phyloP scores from a whole-genome alignment of 2,113 vertebrate genomes.

The Malurus alboscapulatus region DNA sequence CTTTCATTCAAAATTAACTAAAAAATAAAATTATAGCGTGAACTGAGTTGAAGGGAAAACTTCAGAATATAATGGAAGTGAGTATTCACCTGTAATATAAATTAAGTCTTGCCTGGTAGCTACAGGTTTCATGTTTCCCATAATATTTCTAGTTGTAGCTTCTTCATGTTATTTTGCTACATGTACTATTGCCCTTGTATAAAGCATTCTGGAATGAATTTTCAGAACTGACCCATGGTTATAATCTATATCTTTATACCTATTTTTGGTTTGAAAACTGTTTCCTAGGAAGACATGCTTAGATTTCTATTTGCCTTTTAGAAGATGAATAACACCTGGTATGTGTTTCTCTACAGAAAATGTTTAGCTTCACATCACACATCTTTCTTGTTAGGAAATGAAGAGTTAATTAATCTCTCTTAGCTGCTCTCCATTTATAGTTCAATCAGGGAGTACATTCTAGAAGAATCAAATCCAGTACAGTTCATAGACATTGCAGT shows the following conservation, averaged over 20 bases:
- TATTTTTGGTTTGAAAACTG: not conserved
- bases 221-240: not conserved
- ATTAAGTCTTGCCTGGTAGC: not conserved
- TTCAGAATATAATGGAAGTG: not conserved
- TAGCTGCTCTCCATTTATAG: conserved; percentile 33
- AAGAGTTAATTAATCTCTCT: conserved; percentile 52
- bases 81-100: not conserved
- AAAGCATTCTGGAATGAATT: not conserved
- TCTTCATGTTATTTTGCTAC: not conserved
- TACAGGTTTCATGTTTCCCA: not conserved
- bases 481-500: conserved; percentile 1
- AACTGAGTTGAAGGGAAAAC: not conserved
- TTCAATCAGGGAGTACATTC: conserved; percentile 23
- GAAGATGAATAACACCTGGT: not conserved
- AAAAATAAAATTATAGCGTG: not conserved
- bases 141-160: not conserved
- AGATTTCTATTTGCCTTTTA: not conserved
- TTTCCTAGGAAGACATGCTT: not conserved
- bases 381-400: conserved; percentile 16
- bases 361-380: conserved; percentile 10
- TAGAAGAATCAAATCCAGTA: conserved; percentile 22
- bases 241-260: not conserved
- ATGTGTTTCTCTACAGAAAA: not conserved
- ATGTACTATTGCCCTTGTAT: not conserved
- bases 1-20: not conserved